These are phyloP conservation scores for Ceratothoa steindachneri DNA, from an alignment of 2,888 invertebrate species.

Conservation along the genomic window DNA sequence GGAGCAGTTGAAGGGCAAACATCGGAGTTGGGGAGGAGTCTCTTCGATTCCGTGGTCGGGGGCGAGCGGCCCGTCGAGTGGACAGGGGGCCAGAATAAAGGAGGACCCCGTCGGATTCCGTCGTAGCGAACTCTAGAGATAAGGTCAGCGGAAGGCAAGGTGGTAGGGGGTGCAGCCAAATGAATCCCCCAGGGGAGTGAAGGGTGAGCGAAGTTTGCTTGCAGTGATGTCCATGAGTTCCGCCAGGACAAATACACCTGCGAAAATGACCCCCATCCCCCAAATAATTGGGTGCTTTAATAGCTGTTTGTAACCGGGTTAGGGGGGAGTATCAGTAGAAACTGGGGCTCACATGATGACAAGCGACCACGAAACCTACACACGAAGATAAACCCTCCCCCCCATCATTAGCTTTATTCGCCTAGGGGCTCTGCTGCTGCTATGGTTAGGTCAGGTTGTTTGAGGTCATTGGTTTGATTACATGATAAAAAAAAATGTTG, in stretches of 20 bases:
- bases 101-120: slow-evolving; percentile 21
- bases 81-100: slow-evolving; percentile 40
- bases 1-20: neutral
- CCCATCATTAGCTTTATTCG: too few species aligned
- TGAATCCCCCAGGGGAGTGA: slow-evolving; percentile 31
- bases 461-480: too few species aligned
- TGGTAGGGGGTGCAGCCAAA: slow-evolving; percentile 37
- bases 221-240: slow-evolving; percentile 28
- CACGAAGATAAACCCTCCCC: too few species aligned
- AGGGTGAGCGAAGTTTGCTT: slow-evolving; percentile 32
- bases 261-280: too few species aligned
- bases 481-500: too few species aligned
- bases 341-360: too few species aligned
- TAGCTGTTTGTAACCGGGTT: too few species aligned
- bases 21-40: neutral
- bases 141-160: slow-evolving; percentile 36
- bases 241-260: slow-evolving; percentile 44
- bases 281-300: too few species aligned
- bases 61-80: neutral
- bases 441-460: too few species aligned
- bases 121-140: slow-evolving; percentile 31
- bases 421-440: too few species aligned
- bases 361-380: too few species aligned
- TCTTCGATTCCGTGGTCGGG: neutral
- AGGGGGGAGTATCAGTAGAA: too few species aligned